These are phyloP conservation scores for Onychomys arenicola DNA, from an alignment of 2,797 vertebrate species.

Conservation along the genomic window DNA sequence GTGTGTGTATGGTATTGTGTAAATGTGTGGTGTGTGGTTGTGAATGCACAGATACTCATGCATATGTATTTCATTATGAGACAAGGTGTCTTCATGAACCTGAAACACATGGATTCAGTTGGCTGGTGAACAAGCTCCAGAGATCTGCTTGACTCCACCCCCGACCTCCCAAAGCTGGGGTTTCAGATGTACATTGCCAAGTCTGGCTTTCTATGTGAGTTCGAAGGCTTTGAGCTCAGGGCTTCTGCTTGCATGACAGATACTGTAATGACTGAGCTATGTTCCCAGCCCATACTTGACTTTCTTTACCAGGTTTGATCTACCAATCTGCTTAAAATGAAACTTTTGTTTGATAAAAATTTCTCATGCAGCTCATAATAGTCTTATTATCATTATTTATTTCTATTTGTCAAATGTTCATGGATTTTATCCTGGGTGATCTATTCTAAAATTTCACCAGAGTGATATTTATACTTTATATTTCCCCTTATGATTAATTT, in stretches of 20 bases:
- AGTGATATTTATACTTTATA: neutral
- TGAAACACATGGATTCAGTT: neutral
- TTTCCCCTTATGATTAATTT: constrained; percentile 33
- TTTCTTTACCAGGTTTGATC: neutral
- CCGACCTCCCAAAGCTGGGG: neutral
- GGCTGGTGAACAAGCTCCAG: neutral
- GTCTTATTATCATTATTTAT: constrained; percentile 3
- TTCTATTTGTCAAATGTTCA: neutral
- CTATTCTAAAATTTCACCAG: neutral
- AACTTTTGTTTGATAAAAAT: neutral
- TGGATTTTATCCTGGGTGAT: neutral
- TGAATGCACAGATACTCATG: neutral
- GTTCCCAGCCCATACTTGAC: neutral
- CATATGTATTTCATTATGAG: neutral
- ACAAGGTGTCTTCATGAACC: neutral
- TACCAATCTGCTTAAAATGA: neutral
- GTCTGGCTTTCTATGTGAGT: neutral
- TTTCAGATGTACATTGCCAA: neutral
- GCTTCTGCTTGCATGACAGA: neutral
- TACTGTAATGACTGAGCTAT: neutral
- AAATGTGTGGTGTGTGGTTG: neutral
- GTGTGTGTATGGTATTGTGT: neutral
- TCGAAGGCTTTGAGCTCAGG: neutral
- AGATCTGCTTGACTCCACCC: neutral
- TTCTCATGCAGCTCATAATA: neutral